Evolutionary conservation across 2,797 vertebrate genomes (phyloP).

Genomic region (Neostethus bicornis): DNA sequence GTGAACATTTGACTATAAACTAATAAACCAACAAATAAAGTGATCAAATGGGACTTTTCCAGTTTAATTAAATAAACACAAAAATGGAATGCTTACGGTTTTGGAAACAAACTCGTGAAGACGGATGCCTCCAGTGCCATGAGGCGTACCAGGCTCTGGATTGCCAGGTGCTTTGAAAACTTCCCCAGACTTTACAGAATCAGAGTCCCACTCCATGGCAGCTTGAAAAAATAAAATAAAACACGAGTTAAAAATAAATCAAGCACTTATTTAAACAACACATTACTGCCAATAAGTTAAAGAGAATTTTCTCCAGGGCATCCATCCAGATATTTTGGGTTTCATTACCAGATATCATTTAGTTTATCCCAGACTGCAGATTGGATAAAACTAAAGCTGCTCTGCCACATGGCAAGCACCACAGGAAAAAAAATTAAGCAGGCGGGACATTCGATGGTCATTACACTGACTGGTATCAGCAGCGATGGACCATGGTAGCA

Average conservation of each 20-base stretch:
- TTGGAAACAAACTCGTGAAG: slow-evolving; percentile 95
- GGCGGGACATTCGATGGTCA: not conserved
- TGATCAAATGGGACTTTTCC: not conserved
- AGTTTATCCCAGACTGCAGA: not conserved
- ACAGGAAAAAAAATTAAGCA: not conserved
- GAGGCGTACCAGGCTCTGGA: slow-evolving; percentile 82
- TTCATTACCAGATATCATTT: not conserved
- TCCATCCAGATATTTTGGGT: not conserved
- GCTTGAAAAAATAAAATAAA: no score
- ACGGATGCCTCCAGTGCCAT: slow-evolving; percentile 81
- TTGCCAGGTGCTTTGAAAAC: slow-evolving; percentile 75
- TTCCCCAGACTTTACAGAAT: slow-evolving; percentile 82
- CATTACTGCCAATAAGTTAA: not conserved
- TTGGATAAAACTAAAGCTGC: no score
- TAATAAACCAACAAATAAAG: not conserved
- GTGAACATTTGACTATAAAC: no score
- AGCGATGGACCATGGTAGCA: not conserved
- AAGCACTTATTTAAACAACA: not conserved
- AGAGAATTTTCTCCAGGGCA: not conserved
- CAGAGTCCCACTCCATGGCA: slow-evolving; percentile 87
- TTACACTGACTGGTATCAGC: not conserved
- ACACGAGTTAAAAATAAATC: slow-evolving; percentile 25
- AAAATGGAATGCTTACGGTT: slow-evolving; percentile 79
- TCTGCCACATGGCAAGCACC: not conserved
- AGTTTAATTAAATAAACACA: not conserved